Conservation (phyloP, 2,113 vertebrate genomes). For the Lasiurus borealis region DNA sequence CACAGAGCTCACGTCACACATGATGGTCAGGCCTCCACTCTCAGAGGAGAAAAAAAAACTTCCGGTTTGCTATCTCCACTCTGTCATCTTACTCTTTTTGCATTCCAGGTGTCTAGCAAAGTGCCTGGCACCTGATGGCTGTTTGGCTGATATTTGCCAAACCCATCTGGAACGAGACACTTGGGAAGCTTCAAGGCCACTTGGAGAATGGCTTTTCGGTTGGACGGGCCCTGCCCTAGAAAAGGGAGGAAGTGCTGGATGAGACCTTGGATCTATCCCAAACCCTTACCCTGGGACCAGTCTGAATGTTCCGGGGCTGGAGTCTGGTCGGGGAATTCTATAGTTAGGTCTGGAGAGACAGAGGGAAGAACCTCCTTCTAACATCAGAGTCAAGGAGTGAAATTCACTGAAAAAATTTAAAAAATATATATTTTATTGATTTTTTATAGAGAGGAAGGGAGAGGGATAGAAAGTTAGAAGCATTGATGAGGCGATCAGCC, state of each 20-base stretch:
- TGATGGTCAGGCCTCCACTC: not conserved
- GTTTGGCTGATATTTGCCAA: not conserved
- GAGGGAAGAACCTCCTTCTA: not conserved
- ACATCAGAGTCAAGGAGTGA: not conserved
- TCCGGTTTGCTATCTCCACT: not conserved
- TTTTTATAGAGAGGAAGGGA: too few relatives aligned
- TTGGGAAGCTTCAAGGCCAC: not conserved
- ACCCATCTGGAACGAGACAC: not conserved
- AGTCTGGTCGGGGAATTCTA: not conserved
- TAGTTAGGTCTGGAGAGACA: not conserved
- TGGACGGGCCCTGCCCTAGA: not conserved
- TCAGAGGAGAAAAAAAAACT: not conserved
- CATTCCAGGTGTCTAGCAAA: not conserved
- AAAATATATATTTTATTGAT: too few relatives aligned
- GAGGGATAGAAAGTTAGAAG: too few relatives aligned
- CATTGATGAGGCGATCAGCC: too few relatives aligned
- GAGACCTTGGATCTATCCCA: not conserved
- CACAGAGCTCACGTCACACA: not conserved
- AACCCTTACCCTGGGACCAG: not conserved
- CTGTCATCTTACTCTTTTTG: not conserved
- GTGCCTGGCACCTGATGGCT: not conserved
- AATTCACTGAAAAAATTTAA: not conserved
- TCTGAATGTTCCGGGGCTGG: not conserved
- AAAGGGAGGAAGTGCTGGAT: not conserved
- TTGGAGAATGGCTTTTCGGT: slow-evolving; percentile 10